Evolutionary conservation across 1,140 invertebrate genomes (phyloP).

Genomic region (Vanessa atalanta): DNA sequence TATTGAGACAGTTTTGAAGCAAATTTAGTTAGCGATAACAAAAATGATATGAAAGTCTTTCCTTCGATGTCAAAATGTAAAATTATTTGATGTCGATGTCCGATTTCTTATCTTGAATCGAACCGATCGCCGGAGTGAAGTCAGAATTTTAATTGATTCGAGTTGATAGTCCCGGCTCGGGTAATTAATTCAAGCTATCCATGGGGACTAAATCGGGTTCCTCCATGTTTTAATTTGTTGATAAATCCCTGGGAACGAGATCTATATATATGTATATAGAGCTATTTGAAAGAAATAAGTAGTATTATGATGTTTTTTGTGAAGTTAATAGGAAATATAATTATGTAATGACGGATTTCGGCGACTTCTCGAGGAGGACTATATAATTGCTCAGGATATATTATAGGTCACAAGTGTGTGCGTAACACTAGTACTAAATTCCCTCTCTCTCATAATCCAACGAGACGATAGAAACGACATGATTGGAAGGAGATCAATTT

Average conservation of each 20-base stretch:
- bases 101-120: constrained; percentile 43
- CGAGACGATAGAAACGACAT: too few species aligned
- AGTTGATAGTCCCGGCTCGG: constrained; percentile 35
- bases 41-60: background rate
- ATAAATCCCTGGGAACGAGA: constrained; percentile 18
- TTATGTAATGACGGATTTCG: too few species aligned
- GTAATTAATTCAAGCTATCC: constrained; percentile 47
- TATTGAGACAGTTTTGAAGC: background rate
- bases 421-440: too few species aligned
- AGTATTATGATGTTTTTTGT: too few species aligned
- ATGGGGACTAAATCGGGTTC: constrained; percentile 34
- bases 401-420: too few species aligned
- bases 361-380: too few species aligned
- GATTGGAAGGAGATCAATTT: too few species aligned
- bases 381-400: too few species aligned
- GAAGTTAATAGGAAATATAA: too few species aligned
- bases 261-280: too few species aligned
- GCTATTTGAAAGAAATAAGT: too few species aligned
- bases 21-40: background rate
- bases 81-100: constrained; percentile 4
- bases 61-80: constrained; percentile 4
- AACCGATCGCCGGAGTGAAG: constrained; percentile 44
- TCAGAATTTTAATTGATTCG: constrained; percentile 53
- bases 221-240: constrained; percentile 26
- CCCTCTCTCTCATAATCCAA: too few species aligned